A percentile compares a stretch with the other conserved stretches of the same genome.
These are phyloP conservation scores for Excalfactoria chinensis DNA, from an alignment of 2,113 vertebrate genomes.

Conservation along the genomic window DNA sequence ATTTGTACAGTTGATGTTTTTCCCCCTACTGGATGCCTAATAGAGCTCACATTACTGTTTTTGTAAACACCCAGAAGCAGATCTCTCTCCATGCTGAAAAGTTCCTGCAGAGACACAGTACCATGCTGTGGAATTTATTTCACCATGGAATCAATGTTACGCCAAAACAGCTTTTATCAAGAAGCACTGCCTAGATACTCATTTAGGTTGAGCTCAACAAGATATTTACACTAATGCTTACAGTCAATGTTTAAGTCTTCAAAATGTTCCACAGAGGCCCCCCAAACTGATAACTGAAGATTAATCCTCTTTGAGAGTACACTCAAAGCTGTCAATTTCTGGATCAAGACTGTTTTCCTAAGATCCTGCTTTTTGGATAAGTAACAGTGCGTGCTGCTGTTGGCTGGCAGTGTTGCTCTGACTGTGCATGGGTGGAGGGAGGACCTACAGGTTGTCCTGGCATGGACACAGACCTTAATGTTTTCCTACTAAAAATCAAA, in stretches of 20 bases:
- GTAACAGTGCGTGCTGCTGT: fast-evolving
- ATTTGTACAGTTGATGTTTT: neutral
- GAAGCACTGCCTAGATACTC: neutral
- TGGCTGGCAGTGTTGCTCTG: neutral
- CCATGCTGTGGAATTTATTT: neutral
- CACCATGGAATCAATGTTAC: neutral
- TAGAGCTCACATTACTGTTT: neutral
- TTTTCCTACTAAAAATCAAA: neutral
- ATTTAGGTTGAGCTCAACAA: neutral
- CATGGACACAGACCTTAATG: neutral
- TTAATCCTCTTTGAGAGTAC: neutral
- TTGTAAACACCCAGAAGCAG: neutral
- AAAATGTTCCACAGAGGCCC: neutral
- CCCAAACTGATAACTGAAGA: neutral
- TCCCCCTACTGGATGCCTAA: neutral
- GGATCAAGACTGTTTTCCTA: neutral
- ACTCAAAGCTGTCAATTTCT: neutral
- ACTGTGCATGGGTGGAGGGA: neutral
- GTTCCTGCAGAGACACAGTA: neutral
- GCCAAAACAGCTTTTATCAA: neutral
- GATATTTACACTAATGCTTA: neutral
- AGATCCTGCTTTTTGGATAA: neutral
- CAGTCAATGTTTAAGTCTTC: neutral
- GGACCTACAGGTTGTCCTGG: neutral
- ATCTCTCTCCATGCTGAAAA: neutral